Evolutionary conservation across 2,797 vertebrate genomes (phyloP), one percentile per base, ranked within the genome.

Genomic region (Alexandromys oeconomus): DNA sequence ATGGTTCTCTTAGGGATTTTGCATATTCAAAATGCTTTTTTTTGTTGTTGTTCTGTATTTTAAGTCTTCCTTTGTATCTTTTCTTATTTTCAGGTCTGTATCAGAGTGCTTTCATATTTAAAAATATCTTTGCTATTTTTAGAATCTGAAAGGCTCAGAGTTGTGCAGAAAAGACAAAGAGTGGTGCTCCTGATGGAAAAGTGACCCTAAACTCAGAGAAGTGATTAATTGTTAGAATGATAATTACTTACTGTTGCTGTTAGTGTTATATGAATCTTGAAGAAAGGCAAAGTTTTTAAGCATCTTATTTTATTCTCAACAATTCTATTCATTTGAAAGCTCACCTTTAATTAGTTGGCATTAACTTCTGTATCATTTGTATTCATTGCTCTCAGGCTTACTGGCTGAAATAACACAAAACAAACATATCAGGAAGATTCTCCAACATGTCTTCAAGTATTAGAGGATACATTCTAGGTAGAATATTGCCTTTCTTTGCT

Each of bases 281-380:
- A 81, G 51, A 81, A 86, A 96, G 51, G 29, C 59, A 57, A 69
- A 48, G 37, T 61, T 46, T 93, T 87, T 34, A 54, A 96, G 79
- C 74, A 43, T 76, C 48, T 91, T n/a, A 63, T 80, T 71, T 77
- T 87, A 54, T 65, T 87, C 8, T 65, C 43, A 78, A 21, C 57
- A 94, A 81, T 59, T 87, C 74, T 93, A 40, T 92, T 67, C 80
- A 51, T 91, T 48, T 76, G 46, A 76, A 87, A 90, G 21, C n/a
- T 95, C 79, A 77, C 48, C 54, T 97, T 93, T 96, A 96, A 87
- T 96, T 95, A 79, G 81, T 65, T 91, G 85, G 40, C 78, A 57
- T 92, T 82, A 59, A 51, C 23, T 37, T 89, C 57, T 69, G 27
- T 74, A 25, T 74, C 78, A 80, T 92, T 93, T 92, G 74, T 92